Evolutionary conservation across 2,797 vertebrate genomes (phyloP).

Genomic region (Eulemur coronatus): DNA sequence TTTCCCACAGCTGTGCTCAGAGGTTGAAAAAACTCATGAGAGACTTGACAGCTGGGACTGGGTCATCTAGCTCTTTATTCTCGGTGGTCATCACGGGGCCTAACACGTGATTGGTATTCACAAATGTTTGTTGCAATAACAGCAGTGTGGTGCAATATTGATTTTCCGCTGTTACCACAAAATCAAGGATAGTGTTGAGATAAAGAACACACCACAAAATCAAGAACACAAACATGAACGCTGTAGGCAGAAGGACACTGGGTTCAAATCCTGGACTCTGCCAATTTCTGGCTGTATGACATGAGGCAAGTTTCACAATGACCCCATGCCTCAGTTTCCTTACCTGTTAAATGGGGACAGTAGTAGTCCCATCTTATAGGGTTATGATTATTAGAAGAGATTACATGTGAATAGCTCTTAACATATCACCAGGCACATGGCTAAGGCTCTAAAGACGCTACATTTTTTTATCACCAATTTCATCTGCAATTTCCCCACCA

Average conservation of each 20-base stretch:
- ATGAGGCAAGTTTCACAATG: neutral
- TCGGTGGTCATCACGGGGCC: fast-evolving
- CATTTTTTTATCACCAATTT: neutral
- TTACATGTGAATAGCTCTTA: neutral
- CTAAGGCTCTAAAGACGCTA: neutral
- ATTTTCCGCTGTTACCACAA: neutral
- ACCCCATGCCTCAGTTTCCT: neutral
- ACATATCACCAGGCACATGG: neutral
- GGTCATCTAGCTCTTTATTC: neutral
- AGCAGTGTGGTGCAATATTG: neutral
- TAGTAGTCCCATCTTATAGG: neutral
- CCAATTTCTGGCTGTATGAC: fast-evolving
- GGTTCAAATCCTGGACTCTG: neutral
- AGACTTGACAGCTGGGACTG: neutral
- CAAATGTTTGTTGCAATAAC: neutral
- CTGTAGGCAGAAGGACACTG: neutral
- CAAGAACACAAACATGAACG: neutral
- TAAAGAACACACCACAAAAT: neutral
- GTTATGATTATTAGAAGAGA: neutral
- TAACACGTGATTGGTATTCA: neutral
- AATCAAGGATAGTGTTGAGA: neutral
- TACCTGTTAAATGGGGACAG: neutral
- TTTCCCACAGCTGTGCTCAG: conserved; percentile 43
- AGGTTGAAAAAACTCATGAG: neutral
- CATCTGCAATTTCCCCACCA: neutral